phyloP scores from a whole-genome alignment of 2,113 vertebrate genomes.

The Ariopsis seemanni region DNA sequence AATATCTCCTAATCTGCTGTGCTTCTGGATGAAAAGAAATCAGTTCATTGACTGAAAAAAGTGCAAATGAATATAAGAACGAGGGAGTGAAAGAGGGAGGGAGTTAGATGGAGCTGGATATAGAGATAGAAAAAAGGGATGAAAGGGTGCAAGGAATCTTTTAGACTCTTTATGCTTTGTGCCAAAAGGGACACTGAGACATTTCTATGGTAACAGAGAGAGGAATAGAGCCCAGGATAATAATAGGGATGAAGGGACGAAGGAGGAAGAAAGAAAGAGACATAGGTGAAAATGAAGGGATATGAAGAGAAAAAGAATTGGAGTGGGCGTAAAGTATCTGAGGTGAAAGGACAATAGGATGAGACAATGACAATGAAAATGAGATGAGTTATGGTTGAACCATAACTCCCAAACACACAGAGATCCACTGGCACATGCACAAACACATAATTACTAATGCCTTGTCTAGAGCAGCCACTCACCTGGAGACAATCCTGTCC shows the following conservation, averaged over 20 bases:
- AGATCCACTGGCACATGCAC: slow-evolving; percentile 11
- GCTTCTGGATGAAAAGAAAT: slow-evolving; percentile 80
- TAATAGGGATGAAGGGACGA: slow-evolving; percentile 57
- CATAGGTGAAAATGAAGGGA: slow-evolving; percentile 61
- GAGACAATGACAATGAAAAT: slow-evolving; percentile 1
- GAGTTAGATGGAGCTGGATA: slow-evolving; percentile 31
- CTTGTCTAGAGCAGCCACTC: slow-evolving; percentile 15
- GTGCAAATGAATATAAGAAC: slow-evolving; percentile 63
- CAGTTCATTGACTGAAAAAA: slow-evolving; percentile 74
- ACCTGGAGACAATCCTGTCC: slow-evolving; percentile 1
- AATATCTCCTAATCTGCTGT: slow-evolving; percentile 83
- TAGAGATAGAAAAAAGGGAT: slow-evolving; percentile 34
- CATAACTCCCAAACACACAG: slow-evolving; percentile 9
- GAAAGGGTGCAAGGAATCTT: slow-evolving; percentile 62
- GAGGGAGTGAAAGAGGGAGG: slow-evolving; percentile 43
- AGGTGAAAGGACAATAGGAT: slow-evolving; percentile 24
- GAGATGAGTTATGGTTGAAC: slow-evolving; percentile 28
- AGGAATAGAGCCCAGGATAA: slow-evolving; percentile 58
- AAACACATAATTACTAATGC: slow-evolving; percentile 25
- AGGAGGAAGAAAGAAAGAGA: slow-evolving; percentile 48
- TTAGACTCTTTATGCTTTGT: slow-evolving; percentile 40
- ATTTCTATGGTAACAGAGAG: slow-evolving; percentile 64
- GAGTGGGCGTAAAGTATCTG: slow-evolving; percentile 63
- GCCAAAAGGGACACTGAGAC: slow-evolving; percentile 63
- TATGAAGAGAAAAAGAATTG: slow-evolving; percentile 47